Evolutionary conservation across 92 coral and sea anemone genomes (phyloP).

Genomic region (Zoanthus gigantus): DNA sequence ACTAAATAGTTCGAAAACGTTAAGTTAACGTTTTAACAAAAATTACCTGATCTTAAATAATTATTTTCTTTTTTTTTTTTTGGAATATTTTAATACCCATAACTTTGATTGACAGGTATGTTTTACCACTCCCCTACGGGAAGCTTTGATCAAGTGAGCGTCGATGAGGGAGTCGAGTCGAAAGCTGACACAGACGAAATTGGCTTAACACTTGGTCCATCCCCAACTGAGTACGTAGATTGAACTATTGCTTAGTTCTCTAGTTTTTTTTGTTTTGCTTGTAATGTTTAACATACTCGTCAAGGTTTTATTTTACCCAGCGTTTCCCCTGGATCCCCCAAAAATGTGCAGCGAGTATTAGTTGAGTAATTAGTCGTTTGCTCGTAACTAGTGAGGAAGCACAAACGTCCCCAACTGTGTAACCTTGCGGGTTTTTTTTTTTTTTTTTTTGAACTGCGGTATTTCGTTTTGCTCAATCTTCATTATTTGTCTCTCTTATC

Average conservation of each 20-base stretch:
- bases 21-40: neutral
- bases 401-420: too few species aligned
- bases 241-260: neutral
- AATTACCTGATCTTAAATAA: neutral
- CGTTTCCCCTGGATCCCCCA: too few species aligned
- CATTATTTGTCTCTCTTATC: too few species aligned
- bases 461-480: too few species aligned
- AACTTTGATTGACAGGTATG: constrained; percentile 4
- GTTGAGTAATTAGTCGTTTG: too few species aligned
- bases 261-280: neutral
- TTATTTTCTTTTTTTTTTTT: neutral
- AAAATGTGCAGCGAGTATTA: too few species aligned
- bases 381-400: too few species aligned
- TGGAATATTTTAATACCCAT: neutral
- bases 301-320: too few species aligned
- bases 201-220: constrained; percentile 46
- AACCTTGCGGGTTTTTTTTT: too few species aligned
- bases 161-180: constrained; percentile 76
- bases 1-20: too few species aligned
- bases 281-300: neutral
- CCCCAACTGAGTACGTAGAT: constrained; percentile 75
- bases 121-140: constrained; percentile 42
- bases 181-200: constrained; percentile 67
- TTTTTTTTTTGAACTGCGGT: too few species aligned
- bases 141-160: constrained; percentile 62